phyloP scores from a whole-genome alignment of 2,888 invertebrate species.

The Steromphala cineraria region DNA sequence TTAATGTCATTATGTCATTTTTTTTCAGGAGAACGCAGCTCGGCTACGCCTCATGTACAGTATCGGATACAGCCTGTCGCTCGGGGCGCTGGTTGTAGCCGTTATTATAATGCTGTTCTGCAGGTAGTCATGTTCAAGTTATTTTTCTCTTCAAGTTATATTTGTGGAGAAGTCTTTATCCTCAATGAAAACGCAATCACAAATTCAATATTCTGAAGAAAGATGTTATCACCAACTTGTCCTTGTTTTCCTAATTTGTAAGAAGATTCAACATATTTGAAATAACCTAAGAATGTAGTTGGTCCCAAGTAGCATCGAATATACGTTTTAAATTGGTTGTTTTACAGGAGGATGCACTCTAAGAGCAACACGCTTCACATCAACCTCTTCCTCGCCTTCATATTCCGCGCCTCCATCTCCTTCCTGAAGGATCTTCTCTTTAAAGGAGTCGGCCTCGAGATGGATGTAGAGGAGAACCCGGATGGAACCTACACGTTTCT shows the following conservation, averaged over 20 bases:
- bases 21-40: slow-evolving; percentile 51
- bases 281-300: too few species aligned
- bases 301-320: neutral
- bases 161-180: too few species aligned
- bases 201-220: too few species aligned
- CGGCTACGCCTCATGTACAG: slow-evolving; percentile 56
- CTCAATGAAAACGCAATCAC: too few species aligned
- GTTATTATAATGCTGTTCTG: slow-evolving; percentile 61
- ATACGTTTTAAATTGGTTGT: neutral
- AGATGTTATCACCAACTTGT: too few species aligned
- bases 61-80: slow-evolving; percentile 60
- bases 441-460: slow-evolving; percentile 66
- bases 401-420: slow-evolving; percentile 80
- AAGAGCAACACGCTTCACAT: slow-evolving; percentile 83
- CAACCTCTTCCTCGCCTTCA: slow-evolving; percentile 83
- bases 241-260: neutral
- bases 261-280: neutral
- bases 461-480: slow-evolving; percentile 43
- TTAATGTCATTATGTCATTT: too few species aligned
- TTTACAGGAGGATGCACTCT: slow-evolving; percentile 80
- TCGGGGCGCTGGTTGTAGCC: slow-evolving; percentile 55
- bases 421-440: slow-evolving; percentile 80
- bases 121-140: slow-evolving; percentile 38
- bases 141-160: neutral
- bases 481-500: slow-evolving; percentile 35